Percentiles rank a stretch among this genome's conserved stretches.
These are phyloP conservation scores for Ceratitis capitata DNA, from an alignment of 1,140 invertebrate species.

Conservation along the genomic window DNA sequence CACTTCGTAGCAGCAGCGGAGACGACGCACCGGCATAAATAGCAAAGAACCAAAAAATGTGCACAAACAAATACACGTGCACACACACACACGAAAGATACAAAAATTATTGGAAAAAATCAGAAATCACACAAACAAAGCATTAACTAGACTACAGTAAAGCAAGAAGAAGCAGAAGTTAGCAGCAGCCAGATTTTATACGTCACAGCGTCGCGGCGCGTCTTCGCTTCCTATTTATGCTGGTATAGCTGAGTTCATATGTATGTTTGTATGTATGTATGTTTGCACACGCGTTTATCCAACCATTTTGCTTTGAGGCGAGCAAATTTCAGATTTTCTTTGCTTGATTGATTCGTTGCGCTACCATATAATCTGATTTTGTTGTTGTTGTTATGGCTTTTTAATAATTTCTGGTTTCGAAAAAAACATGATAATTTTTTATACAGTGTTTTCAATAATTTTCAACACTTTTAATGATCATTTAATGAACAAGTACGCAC, in stretches of 20 bases:
- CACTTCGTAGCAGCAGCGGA: not conserved
- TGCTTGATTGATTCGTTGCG: constrained; percentile 18
- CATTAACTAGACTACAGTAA: not conserved
- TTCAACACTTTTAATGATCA: no score
- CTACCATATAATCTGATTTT: no score
- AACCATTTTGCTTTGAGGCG: not conserved
- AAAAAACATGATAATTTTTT: not conserved
- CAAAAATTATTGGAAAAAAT: not conserved
- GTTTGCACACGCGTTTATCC: not conserved
- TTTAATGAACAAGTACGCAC: not conserved
- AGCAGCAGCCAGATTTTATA: no score
- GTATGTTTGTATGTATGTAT: not conserved
- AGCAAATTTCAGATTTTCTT: not conserved
- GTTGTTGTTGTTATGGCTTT: not conserved
- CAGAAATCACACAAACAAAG: not conserved
- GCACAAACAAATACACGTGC: not conserved
- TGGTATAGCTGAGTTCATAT: no score
- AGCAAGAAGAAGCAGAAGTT: not conserved
- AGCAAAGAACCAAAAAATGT: not conserved
- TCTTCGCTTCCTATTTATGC: not conserved
- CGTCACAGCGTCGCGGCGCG: no score
- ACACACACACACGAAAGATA: not conserved
- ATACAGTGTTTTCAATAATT: not conserved
- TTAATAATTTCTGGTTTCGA: not conserved
- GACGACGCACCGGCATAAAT: constrained; percentile 2